Conservation (phyloP, 2,797 vertebrate species). For the Anniella stebbinsi region DNA sequence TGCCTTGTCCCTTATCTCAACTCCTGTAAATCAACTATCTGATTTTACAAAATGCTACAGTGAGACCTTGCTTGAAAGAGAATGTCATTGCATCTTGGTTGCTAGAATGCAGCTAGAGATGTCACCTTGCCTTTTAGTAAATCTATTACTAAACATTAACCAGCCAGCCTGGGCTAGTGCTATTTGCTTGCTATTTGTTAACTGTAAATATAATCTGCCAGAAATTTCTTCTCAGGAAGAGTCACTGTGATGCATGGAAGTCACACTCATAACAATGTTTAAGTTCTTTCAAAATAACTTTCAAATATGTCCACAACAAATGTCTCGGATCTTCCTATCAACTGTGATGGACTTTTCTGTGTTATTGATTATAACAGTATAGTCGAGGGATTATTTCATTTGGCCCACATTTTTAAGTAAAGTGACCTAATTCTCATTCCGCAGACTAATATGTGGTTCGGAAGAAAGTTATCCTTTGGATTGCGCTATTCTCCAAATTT, state of each 20-base stretch:
- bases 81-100: conserved; percentile 1
- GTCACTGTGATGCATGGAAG: no score
- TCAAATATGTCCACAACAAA: not conserved
- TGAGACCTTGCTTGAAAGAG: conserved; percentile 21
- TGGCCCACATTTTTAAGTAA: no score
- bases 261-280: not conserved
- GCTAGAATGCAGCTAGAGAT: not conserved
- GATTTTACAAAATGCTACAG: conserved; percentile 12
- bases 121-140: not conserved
- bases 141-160: not conserved
- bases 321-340: not conserved
- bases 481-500: no score
- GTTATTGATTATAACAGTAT: not conserved
- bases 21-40: not conserved
- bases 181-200: not conserved
- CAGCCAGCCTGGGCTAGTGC: not conserved
- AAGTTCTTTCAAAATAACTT: not conserved
- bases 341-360: not conserved
- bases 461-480: no score
- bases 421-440: no score
- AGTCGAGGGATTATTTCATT: no score
- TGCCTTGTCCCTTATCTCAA: not conserved
- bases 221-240: not conserved
- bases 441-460: no score
- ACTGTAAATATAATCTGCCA: not conserved